Conservation (phyloP, 2,888 invertebrate species). For the Cecidostiba fungosa region DNA sequence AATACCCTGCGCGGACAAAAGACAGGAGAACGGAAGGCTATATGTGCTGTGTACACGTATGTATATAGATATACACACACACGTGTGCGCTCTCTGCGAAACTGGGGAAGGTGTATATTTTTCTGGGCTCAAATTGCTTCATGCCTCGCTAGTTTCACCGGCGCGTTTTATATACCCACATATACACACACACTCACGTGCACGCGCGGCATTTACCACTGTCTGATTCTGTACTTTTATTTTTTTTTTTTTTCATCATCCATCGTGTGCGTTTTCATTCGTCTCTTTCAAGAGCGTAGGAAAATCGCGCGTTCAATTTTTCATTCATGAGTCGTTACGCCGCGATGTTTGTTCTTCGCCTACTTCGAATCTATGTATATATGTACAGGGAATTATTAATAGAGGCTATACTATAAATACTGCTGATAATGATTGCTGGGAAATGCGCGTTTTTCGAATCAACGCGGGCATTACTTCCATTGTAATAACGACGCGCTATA, state of each 20-base stretch:
- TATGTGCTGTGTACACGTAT: neutral
- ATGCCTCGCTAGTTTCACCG: slow-evolving; percentile 64
- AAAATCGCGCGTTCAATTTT: slow-evolving; percentile 45
- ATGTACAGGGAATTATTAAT: slow-evolving; percentile 34
- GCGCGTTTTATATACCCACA: slow-evolving; percentile 47
- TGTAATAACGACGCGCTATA: slow-evolving; percentile 18
- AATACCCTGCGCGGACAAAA: slow-evolving; percentile 35
- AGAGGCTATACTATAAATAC: slow-evolving; percentile 6
- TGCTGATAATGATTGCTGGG: neutral
- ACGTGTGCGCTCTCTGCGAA: slow-evolving; percentile 35
- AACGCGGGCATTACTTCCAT: slow-evolving; percentile 19
- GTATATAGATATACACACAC: neutral
- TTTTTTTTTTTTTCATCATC: slow-evolving; percentile 30
- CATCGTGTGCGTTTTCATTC: slow-evolving; percentile 49
- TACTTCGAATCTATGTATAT: slow-evolving; percentile 9
- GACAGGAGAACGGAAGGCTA: slow-evolving; percentile 34
- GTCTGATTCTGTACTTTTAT: slow-evolving; percentile 44
- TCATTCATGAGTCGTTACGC: slow-evolving; percentile 49
- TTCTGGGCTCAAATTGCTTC: slow-evolving; percentile 64
- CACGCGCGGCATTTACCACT: slow-evolving; percentile 48
- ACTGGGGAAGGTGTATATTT: slow-evolving; percentile 63
- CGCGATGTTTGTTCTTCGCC: slow-evolving; percentile 28
- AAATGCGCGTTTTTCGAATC: slow-evolving; percentile 12
- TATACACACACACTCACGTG: neutral
- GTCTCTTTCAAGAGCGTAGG: slow-evolving; percentile 36